Evolutionary conservation across 2,113 vertebrate genomes (phyloP).

Genomic region (Sciurus niger): DNA sequence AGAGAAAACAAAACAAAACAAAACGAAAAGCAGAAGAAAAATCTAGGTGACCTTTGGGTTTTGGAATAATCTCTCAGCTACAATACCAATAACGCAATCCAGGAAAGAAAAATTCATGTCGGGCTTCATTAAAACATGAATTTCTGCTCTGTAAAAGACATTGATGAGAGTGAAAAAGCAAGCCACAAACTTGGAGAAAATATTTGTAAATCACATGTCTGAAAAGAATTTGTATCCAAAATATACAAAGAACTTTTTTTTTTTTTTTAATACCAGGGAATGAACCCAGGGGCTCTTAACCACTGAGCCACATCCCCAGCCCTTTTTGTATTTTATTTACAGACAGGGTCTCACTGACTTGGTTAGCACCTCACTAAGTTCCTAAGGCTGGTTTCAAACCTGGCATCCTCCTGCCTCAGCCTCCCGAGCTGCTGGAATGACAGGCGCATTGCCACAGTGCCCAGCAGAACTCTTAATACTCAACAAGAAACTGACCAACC

Average conservation of each 20-base stretch:
- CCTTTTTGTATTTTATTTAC: too few relatives aligned
- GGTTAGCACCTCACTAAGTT: too few relatives aligned
- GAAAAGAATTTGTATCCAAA: neutral
- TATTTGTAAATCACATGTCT: neutral
- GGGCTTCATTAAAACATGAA: neutral
- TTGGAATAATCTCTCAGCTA: neutral
- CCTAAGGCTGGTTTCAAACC: too few relatives aligned
- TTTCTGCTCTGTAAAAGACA: neutral
- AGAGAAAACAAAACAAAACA: too few relatives aligned
- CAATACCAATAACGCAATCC: neutral
- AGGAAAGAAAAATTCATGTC: constrained; percentile 3
- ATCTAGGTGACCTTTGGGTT: neutral
- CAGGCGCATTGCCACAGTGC: too few relatives aligned
- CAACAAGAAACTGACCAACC: neutral
- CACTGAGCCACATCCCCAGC: too few relatives aligned
- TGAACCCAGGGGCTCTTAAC: too few relatives aligned
- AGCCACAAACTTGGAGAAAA: neutral
- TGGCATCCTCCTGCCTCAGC: too few relatives aligned
- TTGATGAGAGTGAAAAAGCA: neutral
- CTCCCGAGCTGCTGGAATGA: too few relatives aligned
- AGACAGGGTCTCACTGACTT: too few relatives aligned
- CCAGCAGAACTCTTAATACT: too few relatives aligned
- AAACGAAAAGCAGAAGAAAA: neutral
- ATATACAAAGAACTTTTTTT: neutral
- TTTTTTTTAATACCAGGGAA: too few relatives aligned